A percentile compares a stretch with the other conserved stretches of the same genome.
Conservation (phyloP, 2,113 vertebrate genomes). For the Isichthys henryi region DNA sequence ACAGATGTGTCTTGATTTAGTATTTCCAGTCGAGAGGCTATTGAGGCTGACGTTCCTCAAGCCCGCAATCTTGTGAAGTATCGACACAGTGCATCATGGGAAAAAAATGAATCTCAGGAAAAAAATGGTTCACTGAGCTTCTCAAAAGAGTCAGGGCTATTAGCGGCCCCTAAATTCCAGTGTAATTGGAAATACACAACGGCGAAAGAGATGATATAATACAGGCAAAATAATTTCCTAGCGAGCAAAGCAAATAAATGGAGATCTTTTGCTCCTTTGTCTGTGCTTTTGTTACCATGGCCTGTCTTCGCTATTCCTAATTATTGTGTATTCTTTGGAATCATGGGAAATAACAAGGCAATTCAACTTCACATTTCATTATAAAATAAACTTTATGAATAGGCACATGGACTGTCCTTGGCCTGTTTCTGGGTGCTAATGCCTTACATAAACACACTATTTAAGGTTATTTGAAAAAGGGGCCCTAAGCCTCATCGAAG, state of each 20-base stretch:
- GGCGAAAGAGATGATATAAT: neutral
- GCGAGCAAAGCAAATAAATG: neutral
- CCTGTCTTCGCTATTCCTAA: neutral
- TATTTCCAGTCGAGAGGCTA: constrained; percentile 18
- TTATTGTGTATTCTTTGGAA: neutral
- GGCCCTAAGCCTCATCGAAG: neutral
- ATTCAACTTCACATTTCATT: neutral
- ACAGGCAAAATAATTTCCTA: neutral
- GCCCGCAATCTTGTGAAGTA: constrained; percentile 3
- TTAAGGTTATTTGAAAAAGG: neutral
- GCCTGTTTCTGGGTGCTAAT: neutral
- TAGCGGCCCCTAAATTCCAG: neutral
- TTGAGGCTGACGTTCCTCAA: constrained; percentile 15
- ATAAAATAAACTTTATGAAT: neutral
- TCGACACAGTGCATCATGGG: neutral
- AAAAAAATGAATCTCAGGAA: constrained; percentile 5
- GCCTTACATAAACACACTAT: neutral
- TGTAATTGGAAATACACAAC: constrained; percentile 6
- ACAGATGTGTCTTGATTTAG: constrained; percentile 31
- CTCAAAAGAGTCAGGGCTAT: constrained; percentile 21
- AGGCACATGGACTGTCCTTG: neutral
- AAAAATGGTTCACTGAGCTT: constrained; percentile 18
- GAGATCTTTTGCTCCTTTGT: neutral
- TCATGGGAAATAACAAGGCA: neutral
- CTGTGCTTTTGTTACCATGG: neutral